Evolutionary conservation across 2,113 vertebrate species (phyloP).

Genomic region (Saimiri boliviensis): DNA sequence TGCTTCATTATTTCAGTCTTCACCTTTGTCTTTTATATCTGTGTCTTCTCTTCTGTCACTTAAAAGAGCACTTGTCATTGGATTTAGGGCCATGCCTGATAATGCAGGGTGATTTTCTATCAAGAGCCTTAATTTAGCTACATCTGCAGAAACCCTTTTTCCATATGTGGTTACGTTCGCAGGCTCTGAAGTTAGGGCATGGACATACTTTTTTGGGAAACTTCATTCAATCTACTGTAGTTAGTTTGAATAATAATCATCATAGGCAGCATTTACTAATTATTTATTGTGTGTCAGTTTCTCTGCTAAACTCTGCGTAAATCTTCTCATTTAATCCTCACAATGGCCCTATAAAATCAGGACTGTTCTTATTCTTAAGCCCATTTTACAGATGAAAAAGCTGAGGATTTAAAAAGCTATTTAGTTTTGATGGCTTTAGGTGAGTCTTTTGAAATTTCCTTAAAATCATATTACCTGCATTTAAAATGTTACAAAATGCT

Average conservation of each 20-base stretch:
- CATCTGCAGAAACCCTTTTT: neutral
- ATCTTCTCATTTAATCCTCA: neutral
- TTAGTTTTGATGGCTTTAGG: neutral
- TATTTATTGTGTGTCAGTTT: neutral
- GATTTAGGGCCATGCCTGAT: too few relatives aligned
- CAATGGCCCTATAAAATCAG: neutral
- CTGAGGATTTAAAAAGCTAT: neutral
- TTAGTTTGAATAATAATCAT: neutral
- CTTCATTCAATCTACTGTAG: neutral
- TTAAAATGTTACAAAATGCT: neutral
- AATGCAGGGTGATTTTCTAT: too few relatives aligned
- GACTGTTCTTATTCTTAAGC: neutral
- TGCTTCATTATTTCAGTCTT: neutral
- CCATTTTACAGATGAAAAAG: neutral
- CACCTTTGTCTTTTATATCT: neutral
- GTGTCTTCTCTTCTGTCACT: neutral
- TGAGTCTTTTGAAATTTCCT: neutral
- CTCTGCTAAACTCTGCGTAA: neutral
- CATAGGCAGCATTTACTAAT: neutral
- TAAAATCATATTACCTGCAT: neutral
- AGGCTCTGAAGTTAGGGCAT: neutral
- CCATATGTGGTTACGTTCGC: too few relatives aligned
- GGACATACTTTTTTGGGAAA: too few relatives aligned
- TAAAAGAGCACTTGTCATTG: neutral
- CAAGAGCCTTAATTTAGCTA: too few relatives aligned